Evolutionary conservation across 2,797 vertebrate species (phyloP).

Genomic region (Oophaga sylvatica): DNA sequence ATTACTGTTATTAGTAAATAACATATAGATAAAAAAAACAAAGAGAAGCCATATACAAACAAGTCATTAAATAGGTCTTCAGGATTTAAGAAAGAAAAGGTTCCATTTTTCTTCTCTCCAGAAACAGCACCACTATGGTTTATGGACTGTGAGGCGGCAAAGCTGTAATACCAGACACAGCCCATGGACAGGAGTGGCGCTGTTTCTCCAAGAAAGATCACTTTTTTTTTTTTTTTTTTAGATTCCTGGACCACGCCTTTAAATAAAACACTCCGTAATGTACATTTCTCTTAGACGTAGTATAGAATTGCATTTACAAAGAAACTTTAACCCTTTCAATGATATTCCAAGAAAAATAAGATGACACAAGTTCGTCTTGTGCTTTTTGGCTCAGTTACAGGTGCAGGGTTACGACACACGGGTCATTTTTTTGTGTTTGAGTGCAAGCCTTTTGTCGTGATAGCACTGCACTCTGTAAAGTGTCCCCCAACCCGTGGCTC

Average conservation of each 20-base stretch:
- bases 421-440: not conserved
- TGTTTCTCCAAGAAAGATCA: too few species aligned
- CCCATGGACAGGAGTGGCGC: too few species aligned
- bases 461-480: not conserved
- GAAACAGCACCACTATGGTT: too few species aligned
- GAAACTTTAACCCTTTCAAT: not conserved
- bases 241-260: not conserved
- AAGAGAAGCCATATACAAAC: too few species aligned
- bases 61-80: too few species aligned
- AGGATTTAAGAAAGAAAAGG: too few species aligned
- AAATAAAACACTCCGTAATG: not conserved
- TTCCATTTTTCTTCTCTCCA: too few species aligned
- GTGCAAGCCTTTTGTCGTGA: not conserved
- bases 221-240: not conserved
- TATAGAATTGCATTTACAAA: not conserved
- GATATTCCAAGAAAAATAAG: not conserved
- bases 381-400: conserved; percentile 1
- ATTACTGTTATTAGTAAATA: too few species aligned
- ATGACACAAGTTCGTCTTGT: not conserved
- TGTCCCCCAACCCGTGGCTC: not conserved
- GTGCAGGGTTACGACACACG: not conserved
- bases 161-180: too few species aligned
- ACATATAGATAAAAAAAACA: too few species aligned
- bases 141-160: too few species aligned
- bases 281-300: too few species aligned